Base-by-base conservation (phyloP, 2,888 invertebrate genomes). In the Rhabditophanes sp. region DNA sequence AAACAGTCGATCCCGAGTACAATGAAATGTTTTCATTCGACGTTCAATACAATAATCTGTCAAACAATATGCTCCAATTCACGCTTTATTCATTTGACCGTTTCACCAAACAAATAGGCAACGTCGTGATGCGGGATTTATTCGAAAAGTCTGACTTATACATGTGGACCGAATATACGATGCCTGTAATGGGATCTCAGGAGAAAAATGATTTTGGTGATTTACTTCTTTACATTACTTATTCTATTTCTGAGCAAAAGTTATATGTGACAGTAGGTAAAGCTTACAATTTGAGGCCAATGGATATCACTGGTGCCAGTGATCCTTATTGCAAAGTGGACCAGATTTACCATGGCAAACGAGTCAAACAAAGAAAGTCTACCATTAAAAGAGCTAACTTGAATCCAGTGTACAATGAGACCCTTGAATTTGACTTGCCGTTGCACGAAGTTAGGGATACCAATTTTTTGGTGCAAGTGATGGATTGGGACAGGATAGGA, bases 321-420 rank as follows among this genome's bases (percentile, higher is more conserved):
- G 88, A 88, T 75, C 87, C 88, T 0, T 88, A 85, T 67, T 83
- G 87, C 35, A 87, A 87, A 70, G 79, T 85, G 17, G 79, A 81
- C 53, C 72, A 88, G 36, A 75, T 84, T 51, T 80, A 80, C 59
- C 79, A 81, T 66, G 80, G 80, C 3, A 82, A 82, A 65, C 73
- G 84, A 39, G 79, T 87, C 54, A 84, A 84, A 69, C 85, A 85
- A 71, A 80, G 82, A 68, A 85, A 85, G 67, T 85, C 88, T 0
- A 78, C 80, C 0, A 83, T 85, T 1, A 80, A 82, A 66, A 78
- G 80, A 63, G 80, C 79, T 52, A 83, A 81, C 0, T 71, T 85
- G 1, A 78, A 76, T 64, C 85, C 87, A 0, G 78, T 85, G 1
- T 88, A 82, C 70, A 87, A 88, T 65, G 88, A 88, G 66, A 83